Evolutionary conservation across 2,797 vertebrate genomes (phyloP), one percentile per base, ranked within the genome.

Genomic region (Notolabrus celidotus): DNA sequence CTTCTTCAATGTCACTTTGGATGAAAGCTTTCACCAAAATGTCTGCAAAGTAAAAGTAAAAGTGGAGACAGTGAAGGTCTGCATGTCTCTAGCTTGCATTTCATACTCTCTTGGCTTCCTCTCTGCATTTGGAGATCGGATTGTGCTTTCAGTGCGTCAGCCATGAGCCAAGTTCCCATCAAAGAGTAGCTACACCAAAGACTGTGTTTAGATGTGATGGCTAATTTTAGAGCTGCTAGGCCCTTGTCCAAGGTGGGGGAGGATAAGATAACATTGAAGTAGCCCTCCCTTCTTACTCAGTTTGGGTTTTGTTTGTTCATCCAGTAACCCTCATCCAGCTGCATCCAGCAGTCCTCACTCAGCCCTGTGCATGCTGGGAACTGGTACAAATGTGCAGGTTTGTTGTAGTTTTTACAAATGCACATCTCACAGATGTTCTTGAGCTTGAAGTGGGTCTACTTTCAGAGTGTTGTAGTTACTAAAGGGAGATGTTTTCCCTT

Each of bases 181-280:
- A 83, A 82, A 88, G 84, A 65, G 80, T 83, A 73, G 83, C 79
- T 80, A 73, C 84, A 84, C 83, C 86, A 75, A 85, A 83, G 82
- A 84, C 82, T 89, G 85, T 84, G 86, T 90, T 91, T 88, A 86
- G 86, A 88, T 74, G 79, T 78, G 75, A 80, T 25, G 10, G 80
- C 84, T 89, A 91, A 91, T 88, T 91, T 91, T 91, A 91, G 88
- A 88, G 74, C 70, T 54, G 87, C 85, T 86, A 82, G 86, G 83
- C 86, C 67, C 67, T 83, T 82, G 74, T 84, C 86, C 87, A 88
- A 87, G 77, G 87, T 89, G 86, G 86, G 79, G 80, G 73, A 84
- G 87, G 87, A 91, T 89, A 89, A 89, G 85, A 92, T 90, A 89
- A 87, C 79, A 82, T 63, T 88, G 81, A 88, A 82, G 60, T 51